phyloP scores from a whole-genome alignment of 2,113 vertebrate genomes.

The Carlito syrichta region DNA sequence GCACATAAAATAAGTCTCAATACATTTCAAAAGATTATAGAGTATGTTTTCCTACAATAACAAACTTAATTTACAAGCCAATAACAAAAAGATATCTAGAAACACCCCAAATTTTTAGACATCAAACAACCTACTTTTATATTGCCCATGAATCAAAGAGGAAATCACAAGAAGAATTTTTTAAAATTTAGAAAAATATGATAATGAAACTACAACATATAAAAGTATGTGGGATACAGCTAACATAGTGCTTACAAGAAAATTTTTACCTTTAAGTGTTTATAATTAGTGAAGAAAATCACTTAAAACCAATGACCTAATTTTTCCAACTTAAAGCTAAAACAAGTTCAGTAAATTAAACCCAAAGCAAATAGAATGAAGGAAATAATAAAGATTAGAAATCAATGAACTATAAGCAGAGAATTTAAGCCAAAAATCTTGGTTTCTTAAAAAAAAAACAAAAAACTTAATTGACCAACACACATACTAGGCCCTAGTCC shows the following conservation, averaged over 20 bases:
- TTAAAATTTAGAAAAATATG: not conserved
- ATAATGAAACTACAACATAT: not conserved
- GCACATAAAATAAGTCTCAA: not conserved
- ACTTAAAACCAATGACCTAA: not conserved
- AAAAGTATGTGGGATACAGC: not conserved
- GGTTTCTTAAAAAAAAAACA: not conserved
- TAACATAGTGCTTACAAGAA: not conserved
- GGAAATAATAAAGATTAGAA: slow-evolving; percentile 1
- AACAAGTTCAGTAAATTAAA: not conserved
- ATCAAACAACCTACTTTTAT: not conserved
- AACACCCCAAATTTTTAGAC: not conserved
- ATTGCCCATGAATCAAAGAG: not conserved
- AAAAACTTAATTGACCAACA: not conserved
- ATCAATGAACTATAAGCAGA: not conserved
- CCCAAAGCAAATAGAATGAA: not conserved
- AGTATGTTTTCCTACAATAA: not conserved
- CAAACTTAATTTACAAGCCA: not conserved
- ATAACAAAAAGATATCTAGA: not conserved
- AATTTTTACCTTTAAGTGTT: not conserved
- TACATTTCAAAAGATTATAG: not conserved
- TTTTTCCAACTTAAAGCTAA: slow-evolving; percentile 21
- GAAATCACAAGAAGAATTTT: not conserved
- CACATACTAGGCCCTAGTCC: fast-evolving
- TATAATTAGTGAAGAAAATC: slow-evolving; percentile 11
- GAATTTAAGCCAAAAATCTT: not conserved